Conservation (phyloP, 2,888 invertebrate species). For the Spisula solida region DNA sequence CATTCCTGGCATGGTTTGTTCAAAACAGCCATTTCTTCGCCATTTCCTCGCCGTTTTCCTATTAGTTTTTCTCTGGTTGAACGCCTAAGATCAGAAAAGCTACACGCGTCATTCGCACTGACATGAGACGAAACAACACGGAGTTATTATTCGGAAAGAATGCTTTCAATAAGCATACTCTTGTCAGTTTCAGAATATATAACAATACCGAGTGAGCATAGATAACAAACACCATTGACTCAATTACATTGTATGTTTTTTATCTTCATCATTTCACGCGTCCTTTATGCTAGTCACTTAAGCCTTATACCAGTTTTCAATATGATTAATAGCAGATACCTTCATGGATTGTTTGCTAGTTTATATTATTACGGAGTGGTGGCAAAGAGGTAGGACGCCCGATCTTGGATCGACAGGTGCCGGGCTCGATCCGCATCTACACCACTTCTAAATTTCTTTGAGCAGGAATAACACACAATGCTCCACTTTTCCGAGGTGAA, state of each 20-base stretch:
- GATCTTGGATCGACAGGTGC: no score
- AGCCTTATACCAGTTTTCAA: no score
- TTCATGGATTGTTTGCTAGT: no score
- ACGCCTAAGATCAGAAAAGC: not conserved
- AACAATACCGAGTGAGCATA: no score
- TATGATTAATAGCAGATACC: no score
- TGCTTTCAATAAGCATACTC: not conserved
- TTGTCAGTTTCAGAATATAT: not conserved
- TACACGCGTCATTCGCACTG: not conserved
- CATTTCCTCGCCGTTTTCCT: not conserved
- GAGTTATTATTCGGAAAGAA: not conserved
- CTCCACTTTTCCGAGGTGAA: no score
- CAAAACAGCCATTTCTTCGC: not conserved
- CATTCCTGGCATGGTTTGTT: not conserved
- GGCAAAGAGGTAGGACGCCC: no score
- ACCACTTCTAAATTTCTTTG: no score
- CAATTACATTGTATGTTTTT: not conserved
- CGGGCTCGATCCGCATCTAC: no score
- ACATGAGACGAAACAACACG: not conserved
- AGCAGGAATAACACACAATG: no score
- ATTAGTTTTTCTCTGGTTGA: conserved; percentile 17
- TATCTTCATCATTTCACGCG: no score
- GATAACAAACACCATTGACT: not conserved
- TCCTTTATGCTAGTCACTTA: not conserved
- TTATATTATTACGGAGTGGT: no score